phyloP scores from a whole-genome alignment of 2,113 vertebrate species.

The Engraulis encrasicolus region DNA sequence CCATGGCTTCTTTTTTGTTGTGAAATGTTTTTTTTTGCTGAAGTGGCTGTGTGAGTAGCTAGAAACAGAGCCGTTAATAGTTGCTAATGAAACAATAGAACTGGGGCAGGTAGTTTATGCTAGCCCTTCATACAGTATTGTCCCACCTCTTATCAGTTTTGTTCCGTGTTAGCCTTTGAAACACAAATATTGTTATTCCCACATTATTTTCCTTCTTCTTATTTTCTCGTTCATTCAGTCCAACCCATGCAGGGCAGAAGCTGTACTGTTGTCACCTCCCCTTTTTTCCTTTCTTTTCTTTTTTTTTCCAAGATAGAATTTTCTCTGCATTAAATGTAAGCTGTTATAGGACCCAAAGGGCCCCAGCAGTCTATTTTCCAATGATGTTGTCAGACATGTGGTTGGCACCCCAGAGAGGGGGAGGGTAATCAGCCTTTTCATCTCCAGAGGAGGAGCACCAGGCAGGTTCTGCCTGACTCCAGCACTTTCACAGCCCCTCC shows the following conservation, averaged over 20 bases:
- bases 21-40: not conserved
- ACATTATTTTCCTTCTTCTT: slow-evolving; percentile 27
- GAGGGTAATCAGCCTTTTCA: slow-evolving; percentile 78
- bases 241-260: slow-evolving; percentile 54
- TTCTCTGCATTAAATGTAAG: slow-evolving; percentile 68
- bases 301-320: slow-evolving; percentile 69
- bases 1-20: slow-evolving; percentile 8
- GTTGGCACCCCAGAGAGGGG: slow-evolving; percentile 72
- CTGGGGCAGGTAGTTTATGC: not conserved
- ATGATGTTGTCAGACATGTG: slow-evolving; percentile 80
- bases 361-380: slow-evolving; percentile 75
- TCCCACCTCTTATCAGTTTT: not conserved
- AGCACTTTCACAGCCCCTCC: slow-evolving; percentile 57
- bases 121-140: not conserved
- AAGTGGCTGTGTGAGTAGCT: not conserved
- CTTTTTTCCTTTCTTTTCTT: too few species aligned
- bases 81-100: not conserved
- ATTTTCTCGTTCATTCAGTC: slow-evolving; percentile 55
- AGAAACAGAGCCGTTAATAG: slow-evolving; percentile 14
- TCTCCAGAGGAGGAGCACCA: slow-evolving; percentile 70
- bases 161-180: not conserved
- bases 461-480: slow-evolving; percentile 62
- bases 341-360: slow-evolving; percentile 77
- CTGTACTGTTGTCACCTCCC: slow-evolving; percentile 67
- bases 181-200: not conserved